These are phyloP conservation scores for Disparrhopalites patrizii DNA, from an alignment of 2,888 invertebrate genomes.

Conservation along the genomic window DNA sequence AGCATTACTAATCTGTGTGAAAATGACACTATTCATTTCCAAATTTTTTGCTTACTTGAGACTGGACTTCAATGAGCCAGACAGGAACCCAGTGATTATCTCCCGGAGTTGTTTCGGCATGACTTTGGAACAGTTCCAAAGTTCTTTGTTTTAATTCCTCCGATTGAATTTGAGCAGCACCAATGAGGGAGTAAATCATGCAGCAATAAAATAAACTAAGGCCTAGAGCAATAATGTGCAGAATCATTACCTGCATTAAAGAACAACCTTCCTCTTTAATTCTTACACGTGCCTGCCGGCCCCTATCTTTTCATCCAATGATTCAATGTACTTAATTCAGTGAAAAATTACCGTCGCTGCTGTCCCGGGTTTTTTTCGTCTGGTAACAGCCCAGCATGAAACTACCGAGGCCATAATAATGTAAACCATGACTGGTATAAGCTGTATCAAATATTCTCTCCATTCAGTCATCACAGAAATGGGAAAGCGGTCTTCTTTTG, in stretches of 20 bases:
- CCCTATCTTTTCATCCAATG: too few species aligned
- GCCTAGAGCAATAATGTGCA: not conserved
- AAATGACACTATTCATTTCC: too few species aligned
- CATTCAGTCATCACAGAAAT: not conserved
- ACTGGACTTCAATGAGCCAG: conserved; percentile 12
- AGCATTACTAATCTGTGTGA: not conserved
- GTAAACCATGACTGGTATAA: not conserved
- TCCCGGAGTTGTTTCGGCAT: not conserved
- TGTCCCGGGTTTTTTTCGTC: not conserved
- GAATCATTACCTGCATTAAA: not conserved
- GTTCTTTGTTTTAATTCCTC: conserved; percentile 7
- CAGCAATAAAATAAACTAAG: not conserved
- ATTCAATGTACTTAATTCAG: too few species aligned
- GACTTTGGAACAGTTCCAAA: not conserved
- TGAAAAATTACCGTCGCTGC: not conserved
- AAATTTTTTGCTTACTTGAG: too few species aligned
- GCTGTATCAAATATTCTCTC: conserved; percentile 5
- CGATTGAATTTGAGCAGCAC: not conserved
- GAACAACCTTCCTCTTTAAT: too few species aligned
- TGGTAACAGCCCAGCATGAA: conserved; percentile 4
- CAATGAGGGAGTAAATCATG: not conserved
- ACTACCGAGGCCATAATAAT: not conserved
- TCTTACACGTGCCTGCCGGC: too few species aligned
- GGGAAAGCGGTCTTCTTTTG: conserved; percentile 1
- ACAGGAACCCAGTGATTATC: not conserved